phyloP scores from a whole-genome alignment of 2,888 invertebrate species.

The Drosophila helvetica region DNA sequence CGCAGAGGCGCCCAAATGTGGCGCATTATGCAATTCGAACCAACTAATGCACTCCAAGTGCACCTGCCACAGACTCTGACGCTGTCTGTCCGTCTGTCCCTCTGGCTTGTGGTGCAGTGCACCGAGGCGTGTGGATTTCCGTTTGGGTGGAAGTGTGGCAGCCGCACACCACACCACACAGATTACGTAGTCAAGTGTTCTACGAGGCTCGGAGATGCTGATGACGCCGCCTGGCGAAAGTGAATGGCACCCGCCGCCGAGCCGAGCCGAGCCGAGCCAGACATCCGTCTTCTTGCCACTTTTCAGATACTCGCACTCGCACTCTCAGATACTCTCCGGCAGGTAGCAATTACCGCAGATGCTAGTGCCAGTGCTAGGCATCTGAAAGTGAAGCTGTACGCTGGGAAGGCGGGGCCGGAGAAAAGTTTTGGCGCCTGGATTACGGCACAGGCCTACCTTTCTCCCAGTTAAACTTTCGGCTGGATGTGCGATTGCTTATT shows the following conservation, averaged over 20 bases:
- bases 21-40: conserved; percentile 58
- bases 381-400: conserved; percentile 51
- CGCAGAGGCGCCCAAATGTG: conserved; percentile 49
- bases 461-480: conserved; percentile 14
- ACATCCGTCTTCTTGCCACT: conserved; percentile 17
- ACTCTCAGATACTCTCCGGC: conserved; percentile 27
- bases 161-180: conserved; percentile 2
- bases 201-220: conserved; percentile 25
- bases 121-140: conserved; percentile 79
- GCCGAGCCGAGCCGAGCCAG: too few species aligned
- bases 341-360: conserved; percentile 40
- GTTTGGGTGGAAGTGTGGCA: conserved; percentile 47
- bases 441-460: conserved; percentile 65
- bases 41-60: conserved; percentile 48
- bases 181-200: conserved; percentile 57
- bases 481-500: conserved; percentile 49
- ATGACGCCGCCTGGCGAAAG: conserved; percentile 51
- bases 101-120: conserved; percentile 47
- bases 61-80: conserved; percentile 50
- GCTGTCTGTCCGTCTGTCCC: conserved; percentile 10
- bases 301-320: conserved; percentile 26
- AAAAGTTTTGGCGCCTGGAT: conserved; percentile 49
- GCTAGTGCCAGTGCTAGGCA: conserved; percentile 8
- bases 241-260: conserved; percentile 46
- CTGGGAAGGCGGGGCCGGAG: conserved; percentile 39